Percentiles rank a stretch among this genome's conserved stretches.
Conservation (phyloP, 2,888 invertebrate species). For the Sepioteuthis lessoniana region DNA sequence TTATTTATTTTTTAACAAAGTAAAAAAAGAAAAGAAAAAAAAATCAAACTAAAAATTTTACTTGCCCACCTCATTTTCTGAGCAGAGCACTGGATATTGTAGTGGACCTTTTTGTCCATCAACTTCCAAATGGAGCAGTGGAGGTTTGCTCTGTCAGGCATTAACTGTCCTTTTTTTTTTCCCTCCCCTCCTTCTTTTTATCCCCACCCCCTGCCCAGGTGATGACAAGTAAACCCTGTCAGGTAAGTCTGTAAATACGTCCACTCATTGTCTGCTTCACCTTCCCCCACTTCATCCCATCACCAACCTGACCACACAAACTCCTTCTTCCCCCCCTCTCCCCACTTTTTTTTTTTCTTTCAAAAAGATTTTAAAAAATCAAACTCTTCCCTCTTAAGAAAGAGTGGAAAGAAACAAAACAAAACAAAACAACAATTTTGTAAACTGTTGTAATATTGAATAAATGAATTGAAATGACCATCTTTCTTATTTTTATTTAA, state of each 20-base stretch:
- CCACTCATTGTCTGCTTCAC: conserved; percentile 45
- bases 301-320: neutral
- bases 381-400: neutral
- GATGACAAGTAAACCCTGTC: conserved; percentile 24
- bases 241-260: conserved; percentile 48
- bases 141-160: neutral
- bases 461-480: conserved; percentile 35
- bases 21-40: neutral
- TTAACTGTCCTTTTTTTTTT: neutral
- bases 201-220: neutral
- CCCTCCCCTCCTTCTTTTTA: neutral
- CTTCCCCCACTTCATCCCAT: neutral
- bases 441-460: conserved; percentile 49
- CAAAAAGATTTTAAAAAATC: neutral
- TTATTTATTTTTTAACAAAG: conserved; percentile 15
- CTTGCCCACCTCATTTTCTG: neutral
- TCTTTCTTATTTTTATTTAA: neutral
- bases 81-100: neutral
- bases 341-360: neutral
- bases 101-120: neutral
- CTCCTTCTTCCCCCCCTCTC: neutral
- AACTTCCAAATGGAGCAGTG: neutral
- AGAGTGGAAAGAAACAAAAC: neutral
- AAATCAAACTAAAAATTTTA: neutral
- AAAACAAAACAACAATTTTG: conserved; percentile 36